These are phyloP conservation scores for Psylliodes chrysocephalus DNA, from an alignment of 2,888 invertebrate genomes.

Conservation along the genomic window DNA sequence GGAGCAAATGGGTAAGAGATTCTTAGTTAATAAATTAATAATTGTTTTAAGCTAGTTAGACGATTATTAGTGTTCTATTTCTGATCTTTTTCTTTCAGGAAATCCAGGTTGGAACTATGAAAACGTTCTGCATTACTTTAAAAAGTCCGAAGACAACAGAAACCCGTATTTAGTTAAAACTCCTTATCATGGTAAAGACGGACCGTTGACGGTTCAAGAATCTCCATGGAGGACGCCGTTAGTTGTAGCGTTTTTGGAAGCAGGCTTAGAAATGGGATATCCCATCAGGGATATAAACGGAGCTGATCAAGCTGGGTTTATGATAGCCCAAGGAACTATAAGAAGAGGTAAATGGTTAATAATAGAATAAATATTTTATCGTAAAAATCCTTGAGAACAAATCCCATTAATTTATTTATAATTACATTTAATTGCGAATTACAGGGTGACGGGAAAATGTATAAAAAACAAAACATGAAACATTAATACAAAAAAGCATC, in stretches of 20 bases:
- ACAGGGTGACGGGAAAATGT: no score
- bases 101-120: constrained; percentile 91
- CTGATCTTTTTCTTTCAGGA: constrained; percentile 66
- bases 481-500: no score
- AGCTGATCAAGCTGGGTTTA: constrained; percentile 81
- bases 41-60: background rate
- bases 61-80: no score
- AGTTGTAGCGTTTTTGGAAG: constrained; percentile 84
- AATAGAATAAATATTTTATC: no score
- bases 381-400: no score
- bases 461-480: no score
- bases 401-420: no score
- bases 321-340: constrained; percentile 87
- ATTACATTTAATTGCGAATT: no score
- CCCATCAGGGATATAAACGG: constrained; percentile 80
- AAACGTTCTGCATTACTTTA: constrained; percentile 87
- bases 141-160: constrained; percentile 88
- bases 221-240: constrained; percentile 86
- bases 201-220: constrained; percentile 80
- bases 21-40: no score
- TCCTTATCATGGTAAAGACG: constrained; percentile 77
- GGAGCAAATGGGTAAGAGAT: constrained; percentile 72
- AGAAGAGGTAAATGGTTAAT: constrained; percentile 71
- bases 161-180: constrained; percentile 82
- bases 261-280: constrained; percentile 85